These are phyloP conservation scores for Tiliacea citrago DNA, from an alignment of 2,888 invertebrate species.

Conservation along the genomic window DNA sequence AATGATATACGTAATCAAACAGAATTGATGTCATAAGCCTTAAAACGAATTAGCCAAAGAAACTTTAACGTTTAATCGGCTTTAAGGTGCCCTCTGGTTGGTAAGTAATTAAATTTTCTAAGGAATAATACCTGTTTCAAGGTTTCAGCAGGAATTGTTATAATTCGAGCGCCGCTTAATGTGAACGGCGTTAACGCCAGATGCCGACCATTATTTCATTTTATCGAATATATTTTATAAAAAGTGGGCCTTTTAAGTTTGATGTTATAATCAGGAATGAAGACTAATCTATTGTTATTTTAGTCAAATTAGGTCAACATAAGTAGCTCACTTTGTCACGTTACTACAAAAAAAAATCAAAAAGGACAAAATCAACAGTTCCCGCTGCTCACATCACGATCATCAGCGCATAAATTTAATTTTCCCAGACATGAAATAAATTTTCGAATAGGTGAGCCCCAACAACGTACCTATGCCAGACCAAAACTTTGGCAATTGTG, in stretches of 20 bases:
- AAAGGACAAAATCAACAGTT: too few relatives aligned
- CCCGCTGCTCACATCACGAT: not conserved
- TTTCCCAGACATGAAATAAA: not conserved
- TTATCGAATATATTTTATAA: conserved; percentile 66
- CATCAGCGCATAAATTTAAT: not conserved
- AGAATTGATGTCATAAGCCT: conserved; percentile 52
- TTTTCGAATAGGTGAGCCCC: too few relatives aligned
- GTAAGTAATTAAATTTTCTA: conserved; percentile 71
- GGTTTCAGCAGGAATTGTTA: conserved; percentile 59
- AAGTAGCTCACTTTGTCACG: not conserved
- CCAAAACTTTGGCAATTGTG: not conserved
- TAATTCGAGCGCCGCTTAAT: conserved; percentile 59
- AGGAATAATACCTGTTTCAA: conserved; percentile 58
- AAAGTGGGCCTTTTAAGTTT: conserved; percentile 50
- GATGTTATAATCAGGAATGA: conserved; percentile 25
- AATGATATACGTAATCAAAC: conserved; percentile 40
- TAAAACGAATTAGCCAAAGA: conserved; percentile 56
- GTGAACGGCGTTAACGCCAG: conserved; percentile 67
- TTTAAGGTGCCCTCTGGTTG: conserved; percentile 59
- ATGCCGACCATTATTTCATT: conserved; percentile 72
- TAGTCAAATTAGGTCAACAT: not conserved
- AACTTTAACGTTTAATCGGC: conserved; percentile 53
- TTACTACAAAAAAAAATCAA: not conserved
- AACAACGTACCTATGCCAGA: not conserved
- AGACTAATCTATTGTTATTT: conserved; percentile 4